Evolutionary conservation across 1,140 invertebrate genomes (phyloP).

Genomic region (Tetragnatha versicolor): DNA sequence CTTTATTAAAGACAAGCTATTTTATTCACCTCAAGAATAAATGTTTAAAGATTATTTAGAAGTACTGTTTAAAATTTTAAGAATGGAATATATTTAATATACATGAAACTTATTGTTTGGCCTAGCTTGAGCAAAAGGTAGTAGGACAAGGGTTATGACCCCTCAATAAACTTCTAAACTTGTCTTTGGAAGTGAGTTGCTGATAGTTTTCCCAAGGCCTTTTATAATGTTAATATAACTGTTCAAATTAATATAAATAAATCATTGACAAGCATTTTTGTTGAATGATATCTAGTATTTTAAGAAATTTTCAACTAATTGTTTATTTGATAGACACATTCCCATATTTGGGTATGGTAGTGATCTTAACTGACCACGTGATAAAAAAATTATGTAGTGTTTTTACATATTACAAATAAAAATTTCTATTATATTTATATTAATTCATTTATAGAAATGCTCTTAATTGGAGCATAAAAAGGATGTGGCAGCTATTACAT

Average conservation of each 20-base stretch:
- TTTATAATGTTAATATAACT: conserved; percentile 30
- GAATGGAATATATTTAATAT: too few species aligned
- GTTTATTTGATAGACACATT: conserved; percentile 18
- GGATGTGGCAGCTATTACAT: conserved; percentile 41
- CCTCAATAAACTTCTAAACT: neutral
- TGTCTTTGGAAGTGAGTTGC: conserved; percentile 20
- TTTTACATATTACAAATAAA: conserved; percentile 24
- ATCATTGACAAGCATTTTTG: conserved; percentile 1
- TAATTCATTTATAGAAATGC: conserved; percentile 3
- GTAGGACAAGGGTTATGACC: neutral
- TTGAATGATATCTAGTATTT: conserved; percentile 25
- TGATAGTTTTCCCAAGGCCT: conserved; percentile 16
- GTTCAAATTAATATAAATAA: conserved; percentile 30
- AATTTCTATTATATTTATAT: conserved; percentile 47
- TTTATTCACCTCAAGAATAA: too few species aligned
- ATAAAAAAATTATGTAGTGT: conserved; percentile 34
- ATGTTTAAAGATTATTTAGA: too few species aligned
- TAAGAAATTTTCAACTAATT: conserved; percentile 15
- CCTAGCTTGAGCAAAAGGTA: neutral
- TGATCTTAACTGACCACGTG: conserved; percentile 24
- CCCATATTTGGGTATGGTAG: conserved; percentile 12
- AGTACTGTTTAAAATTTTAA: too few species aligned
- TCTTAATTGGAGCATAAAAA: conserved; percentile 28
- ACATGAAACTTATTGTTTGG: neutral
- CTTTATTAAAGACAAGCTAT: too few species aligned